phyloP scores from a whole-genome alignment of 2,888 invertebrate genomes.

The Heliconius charithonia region DNA sequence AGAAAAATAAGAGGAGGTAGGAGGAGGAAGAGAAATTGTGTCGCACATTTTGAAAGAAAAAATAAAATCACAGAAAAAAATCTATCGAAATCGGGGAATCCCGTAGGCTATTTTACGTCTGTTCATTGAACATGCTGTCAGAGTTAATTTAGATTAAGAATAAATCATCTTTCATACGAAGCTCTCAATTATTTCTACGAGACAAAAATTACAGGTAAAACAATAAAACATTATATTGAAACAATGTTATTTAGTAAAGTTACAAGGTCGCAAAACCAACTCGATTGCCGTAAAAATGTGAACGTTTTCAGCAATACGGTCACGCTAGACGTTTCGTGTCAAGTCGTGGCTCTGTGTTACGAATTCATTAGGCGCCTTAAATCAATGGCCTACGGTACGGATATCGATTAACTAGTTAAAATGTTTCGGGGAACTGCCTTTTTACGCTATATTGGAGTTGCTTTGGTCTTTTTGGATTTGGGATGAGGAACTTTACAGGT shows the following conservation, averaged over 20 bases:
- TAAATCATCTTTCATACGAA: too few relatives aligned
- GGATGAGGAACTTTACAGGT: not conserved
- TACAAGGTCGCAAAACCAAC: slow-evolving; percentile 18
- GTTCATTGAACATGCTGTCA: too few relatives aligned
- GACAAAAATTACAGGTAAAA: too few relatives aligned
- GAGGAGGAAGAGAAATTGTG: too few relatives aligned
- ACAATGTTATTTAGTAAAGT: not conserved
- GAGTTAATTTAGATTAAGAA: too few relatives aligned
- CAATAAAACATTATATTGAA: too few relatives aligned
- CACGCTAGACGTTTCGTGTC: slow-evolving; percentile 28
- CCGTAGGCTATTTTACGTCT: too few relatives aligned
- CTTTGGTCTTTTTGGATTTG: not conserved
- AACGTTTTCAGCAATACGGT: slow-evolving; percentile 27
- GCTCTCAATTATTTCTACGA: too few relatives aligned
- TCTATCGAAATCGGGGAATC: too few relatives aligned
- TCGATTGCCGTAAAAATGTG: slow-evolving; percentile 26
- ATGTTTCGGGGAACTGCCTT: not conserved
- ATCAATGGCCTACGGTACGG: slow-evolving; percentile 38
- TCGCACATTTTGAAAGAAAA: too few relatives aligned
- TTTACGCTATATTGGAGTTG: not conserved
- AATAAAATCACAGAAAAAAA: too few relatives aligned
- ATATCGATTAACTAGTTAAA: slow-evolving; percentile 33
- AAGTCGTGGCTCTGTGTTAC: slow-evolving; percentile 30
- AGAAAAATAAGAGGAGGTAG: too few relatives aligned
- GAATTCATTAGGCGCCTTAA: slow-evolving; percentile 36